phyloP scores from a whole-genome alignment of 2,888 invertebrate species.

The Cataglyphis rosenhaueri region DNA sequence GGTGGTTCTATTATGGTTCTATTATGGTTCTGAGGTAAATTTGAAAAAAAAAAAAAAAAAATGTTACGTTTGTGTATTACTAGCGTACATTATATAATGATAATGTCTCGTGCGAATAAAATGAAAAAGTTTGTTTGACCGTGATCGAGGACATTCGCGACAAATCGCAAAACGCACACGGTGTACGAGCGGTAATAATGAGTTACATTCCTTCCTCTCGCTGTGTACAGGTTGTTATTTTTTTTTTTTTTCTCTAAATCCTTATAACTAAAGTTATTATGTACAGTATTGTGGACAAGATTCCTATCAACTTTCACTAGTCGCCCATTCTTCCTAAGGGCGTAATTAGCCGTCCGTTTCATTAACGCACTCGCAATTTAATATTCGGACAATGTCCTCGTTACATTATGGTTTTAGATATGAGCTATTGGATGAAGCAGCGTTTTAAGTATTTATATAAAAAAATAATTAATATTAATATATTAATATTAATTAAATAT shows the following conservation, averaged over 20 bases:
- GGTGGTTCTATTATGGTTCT: too few relatives aligned
- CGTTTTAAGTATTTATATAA: background rate
- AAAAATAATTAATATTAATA: background rate
- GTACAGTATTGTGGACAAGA: constrained; percentile 35
- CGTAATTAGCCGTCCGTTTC: background rate
- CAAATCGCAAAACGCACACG: constrained; percentile 64
- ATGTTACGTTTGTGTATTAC: background rate
- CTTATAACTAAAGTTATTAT: constrained; percentile 43
- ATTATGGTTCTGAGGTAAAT: background rate
- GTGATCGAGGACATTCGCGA: constrained; percentile 23
- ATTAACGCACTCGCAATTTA: background rate
- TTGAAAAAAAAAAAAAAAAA: background rate
- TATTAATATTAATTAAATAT: background rate
- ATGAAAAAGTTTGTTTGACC: background rate
- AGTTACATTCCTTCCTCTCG: constrained; percentile 54
- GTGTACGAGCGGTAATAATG: constrained; percentile 65
- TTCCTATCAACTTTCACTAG: constrained; percentile 33
- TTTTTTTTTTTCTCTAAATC: constrained; percentile 13
- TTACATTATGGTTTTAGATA: background rate
- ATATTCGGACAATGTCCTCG: background rate
- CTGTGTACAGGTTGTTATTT: constrained; percentile 25
- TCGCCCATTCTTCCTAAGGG: background rate
- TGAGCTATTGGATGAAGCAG: background rate
- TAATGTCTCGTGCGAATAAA: background rate
- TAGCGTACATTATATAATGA: background rate